Conservation (phyloP, 2,113 vertebrate species). For the Aegotheles bennettii region DNA sequence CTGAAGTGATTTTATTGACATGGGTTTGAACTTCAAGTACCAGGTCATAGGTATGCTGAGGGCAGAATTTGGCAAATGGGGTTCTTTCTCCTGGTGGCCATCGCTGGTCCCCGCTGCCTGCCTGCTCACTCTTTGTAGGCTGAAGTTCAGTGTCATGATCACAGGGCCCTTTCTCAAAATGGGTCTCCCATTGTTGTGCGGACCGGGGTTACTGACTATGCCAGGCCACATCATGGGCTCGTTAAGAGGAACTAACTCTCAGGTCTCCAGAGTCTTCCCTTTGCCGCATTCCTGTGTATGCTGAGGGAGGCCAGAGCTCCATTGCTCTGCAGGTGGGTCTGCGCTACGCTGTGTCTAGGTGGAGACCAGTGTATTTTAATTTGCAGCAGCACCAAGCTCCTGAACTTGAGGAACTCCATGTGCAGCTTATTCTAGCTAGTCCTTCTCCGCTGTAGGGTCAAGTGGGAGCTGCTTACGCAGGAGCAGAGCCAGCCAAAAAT, state of each 20-base stretch:
- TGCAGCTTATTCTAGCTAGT: background rate
- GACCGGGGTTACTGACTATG: fast-evolving
- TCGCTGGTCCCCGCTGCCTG: background rate
- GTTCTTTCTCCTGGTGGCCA: background rate
- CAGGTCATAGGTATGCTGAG: background rate
- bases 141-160: background rate
- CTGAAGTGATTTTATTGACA: background rate
- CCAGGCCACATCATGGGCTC: background rate
- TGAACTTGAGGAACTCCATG: background rate
- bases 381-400: background rate
- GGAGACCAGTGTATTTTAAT: background rate
- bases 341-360: background rate
- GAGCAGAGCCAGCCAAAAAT: background rate
- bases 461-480: background rate
- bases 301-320: background rate
- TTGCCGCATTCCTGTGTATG: fast-evolving
- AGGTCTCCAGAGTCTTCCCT: background rate
- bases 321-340: fast-evolving
- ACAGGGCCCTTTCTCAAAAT: background rate
- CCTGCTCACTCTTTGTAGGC: background rate
- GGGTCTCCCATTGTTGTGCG: background rate
- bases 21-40: background rate
- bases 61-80: background rate
- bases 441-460: background rate
- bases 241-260: background rate